Conservation (phyloP, 2,888 invertebrate species). For the Eucriotettix oculatus region DNA sequence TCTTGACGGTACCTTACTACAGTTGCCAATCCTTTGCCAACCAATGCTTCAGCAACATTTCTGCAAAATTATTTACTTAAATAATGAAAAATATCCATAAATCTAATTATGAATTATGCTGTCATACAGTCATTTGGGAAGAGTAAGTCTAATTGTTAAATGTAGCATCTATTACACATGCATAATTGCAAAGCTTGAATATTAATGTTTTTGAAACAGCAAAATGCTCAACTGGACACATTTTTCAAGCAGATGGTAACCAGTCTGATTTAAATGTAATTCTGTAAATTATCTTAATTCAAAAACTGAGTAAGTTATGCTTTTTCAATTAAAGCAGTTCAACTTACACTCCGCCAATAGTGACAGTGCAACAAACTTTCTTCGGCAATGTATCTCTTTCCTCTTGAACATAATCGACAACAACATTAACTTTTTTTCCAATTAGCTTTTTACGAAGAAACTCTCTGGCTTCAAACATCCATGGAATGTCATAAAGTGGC, state of each 20-base stretch:
- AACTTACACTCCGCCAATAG: conserved; percentile 58
- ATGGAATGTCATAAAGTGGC: conserved; percentile 94
- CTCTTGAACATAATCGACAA: conserved; percentile 92
- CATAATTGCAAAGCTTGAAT: no score
- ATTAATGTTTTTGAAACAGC: no score
- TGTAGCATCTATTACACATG: no score
- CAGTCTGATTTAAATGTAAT: no score
- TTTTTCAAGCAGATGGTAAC: no score
- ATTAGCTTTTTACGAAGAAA: conserved; percentile 89
- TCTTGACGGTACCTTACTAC: conserved; percentile 89
- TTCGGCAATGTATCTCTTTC: conserved; percentile 87
- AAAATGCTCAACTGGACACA: no score
- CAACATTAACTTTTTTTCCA: conserved; percentile 84
- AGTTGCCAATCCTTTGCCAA: conserved; percentile 79
- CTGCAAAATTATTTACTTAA: conserved; percentile 27
- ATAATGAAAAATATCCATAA: background rate
- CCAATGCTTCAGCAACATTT: conserved; percentile 87
- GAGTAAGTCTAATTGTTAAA: no score
- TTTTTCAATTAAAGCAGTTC: no score
- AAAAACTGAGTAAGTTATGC: no score
- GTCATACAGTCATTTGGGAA: no score
- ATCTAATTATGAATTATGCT: background rate
- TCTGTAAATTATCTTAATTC: no score
- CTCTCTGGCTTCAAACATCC: conserved; percentile 97
- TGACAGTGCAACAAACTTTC: conserved; percentile 86